Evolutionary conservation across 2,888 invertebrate genomes (phyloP), one percentile per base, ranked within the genome.

Genomic region (Minunthozetes semirufus): DNA sequence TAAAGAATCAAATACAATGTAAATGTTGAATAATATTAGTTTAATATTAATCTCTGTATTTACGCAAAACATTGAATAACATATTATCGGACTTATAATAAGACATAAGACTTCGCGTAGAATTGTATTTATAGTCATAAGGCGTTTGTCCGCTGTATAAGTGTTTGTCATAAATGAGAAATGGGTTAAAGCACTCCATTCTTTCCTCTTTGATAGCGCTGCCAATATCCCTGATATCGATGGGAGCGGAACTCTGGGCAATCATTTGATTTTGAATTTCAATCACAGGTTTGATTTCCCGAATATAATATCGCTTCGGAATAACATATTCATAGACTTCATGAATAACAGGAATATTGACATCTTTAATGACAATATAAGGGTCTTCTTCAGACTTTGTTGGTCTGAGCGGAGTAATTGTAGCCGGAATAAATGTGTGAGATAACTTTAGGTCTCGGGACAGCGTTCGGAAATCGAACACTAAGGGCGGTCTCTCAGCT

Each of bases 91-190:
- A 63, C 33, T 33, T 63, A 17, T n/a, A 33, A 17, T 63, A 63
- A 63, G 63, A 63, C 63, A 63, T 63, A 4, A 63, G 22, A 63
- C 63, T 33, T 33, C 17, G 15, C 25, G 29, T 63, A 19, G 63
- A 63, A 17, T 63, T 63, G 27, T 63, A 63, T 63, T 27, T 63
- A 27, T 63, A 63, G 38, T 63, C 63, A 33, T 63, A 15, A 63
- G 33, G 33, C 1, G 63, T 33, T 38, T 63, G 17, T 17, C 63
- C 63, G 33, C 33, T 63, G 33, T 63, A 63, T 63, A 63, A 13
- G 15, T 29, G 25, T 63, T 33, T 29, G 63, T 63, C 63, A 17
- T 33, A 17, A n/a, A 63, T 63, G 33, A 27, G 15, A 17, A 25
- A 25, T 5, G 13, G 27, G 11, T 33, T 25, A 17, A 63, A 63